Base-by-base conservation (phyloP, 2,888 invertebrate genomes). In the Chloroclystis v-ata region DNA sequence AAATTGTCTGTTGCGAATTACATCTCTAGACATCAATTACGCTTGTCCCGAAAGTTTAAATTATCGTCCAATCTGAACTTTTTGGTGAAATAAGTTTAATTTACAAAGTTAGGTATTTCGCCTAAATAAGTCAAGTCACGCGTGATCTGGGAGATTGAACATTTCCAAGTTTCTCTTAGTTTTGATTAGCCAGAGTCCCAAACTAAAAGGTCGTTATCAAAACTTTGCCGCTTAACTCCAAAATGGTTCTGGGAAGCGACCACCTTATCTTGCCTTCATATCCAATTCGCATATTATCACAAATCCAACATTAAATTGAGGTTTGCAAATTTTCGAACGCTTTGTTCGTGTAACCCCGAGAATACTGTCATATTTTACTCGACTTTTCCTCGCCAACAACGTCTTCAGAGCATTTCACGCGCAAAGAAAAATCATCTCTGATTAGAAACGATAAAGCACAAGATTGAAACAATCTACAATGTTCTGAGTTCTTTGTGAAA, bases 201-300 rank as follows among this genome's bases (percentile, higher is more conserved):
- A 64, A 63, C 65, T 72, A 70, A 67, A 71, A 69, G 60, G 63
- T 67, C 57, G 67, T 72, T 75, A 76, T 78, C 75, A 75, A 80
- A 80, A 81, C 72, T 80, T 82, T 56, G 56, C 63, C 70, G 72
- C 70, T 80, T 74, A 70, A 71, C 60, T 59, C 59, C 49, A 57
- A 61, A 66, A 63, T 57, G 61, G 58, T 69, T 63, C 61, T 64
- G 50, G 59, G 61, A 63, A 63, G 62, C 58, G 61, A 61, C 57
- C 57, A 59, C 55, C 66, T 75, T 73, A 78, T 79, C 75, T 73
- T 57, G 53, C 47, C 57, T 60, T 63, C 65, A 68, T 71, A 73
- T 75, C 72, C 72, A 68, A 69, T 72, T 71, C 69, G 69, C 69
- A 73, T 74, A 73, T 75, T 75, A 78, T 79, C 72, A 68, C 68